Evolutionary conservation across 2,797 vertebrate genomes (phyloP).

Genomic region (Gouania willdenowi): DNA sequence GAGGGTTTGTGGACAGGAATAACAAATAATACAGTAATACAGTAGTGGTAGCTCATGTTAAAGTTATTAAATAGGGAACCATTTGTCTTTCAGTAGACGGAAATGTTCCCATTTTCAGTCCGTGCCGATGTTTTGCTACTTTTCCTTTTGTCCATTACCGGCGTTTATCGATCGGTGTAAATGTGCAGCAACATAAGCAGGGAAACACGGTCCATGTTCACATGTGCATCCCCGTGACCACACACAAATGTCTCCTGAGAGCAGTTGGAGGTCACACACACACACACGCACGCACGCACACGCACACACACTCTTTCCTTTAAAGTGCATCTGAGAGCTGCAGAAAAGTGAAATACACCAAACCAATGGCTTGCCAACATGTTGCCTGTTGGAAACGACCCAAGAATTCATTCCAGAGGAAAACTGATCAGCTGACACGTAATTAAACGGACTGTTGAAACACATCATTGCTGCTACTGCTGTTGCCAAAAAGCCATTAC

Average conservation of each 20-base stretch:
- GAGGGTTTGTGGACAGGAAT: too few relatives aligned
- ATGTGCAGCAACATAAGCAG: not conserved
- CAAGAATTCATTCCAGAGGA: conserved; percentile 16
- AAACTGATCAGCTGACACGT: conserved; percentile 36
- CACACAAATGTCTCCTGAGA: not conserved
- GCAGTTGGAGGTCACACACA: not conserved
- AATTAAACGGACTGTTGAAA: conserved; percentile 44
- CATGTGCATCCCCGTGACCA: not conserved
- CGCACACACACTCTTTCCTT: not conserved
- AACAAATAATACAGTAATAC: too few relatives aligned
- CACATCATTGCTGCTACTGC: conserved; percentile 20
- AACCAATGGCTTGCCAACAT: conserved; percentile 1
- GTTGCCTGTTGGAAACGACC: conserved; percentile 14
- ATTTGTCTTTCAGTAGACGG: too few relatives aligned
- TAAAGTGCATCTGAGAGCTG: too few relatives aligned
- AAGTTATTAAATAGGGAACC: too few relatives aligned
- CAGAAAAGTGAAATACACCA: too few relatives aligned
- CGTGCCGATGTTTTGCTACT: not conserved
- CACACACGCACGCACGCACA: not conserved
- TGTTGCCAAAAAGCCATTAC: conserved; percentile 33
- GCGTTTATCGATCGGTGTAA: not conserved
- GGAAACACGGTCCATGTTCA: too few relatives aligned
- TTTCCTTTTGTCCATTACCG: not conserved
- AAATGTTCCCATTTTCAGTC: too few relatives aligned
- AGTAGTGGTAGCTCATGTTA: too few relatives aligned